Evolutionary conservation across 35 echinoderm and acorn worm species (phyloP).

Genomic region (Ptychodera flava): DNA sequence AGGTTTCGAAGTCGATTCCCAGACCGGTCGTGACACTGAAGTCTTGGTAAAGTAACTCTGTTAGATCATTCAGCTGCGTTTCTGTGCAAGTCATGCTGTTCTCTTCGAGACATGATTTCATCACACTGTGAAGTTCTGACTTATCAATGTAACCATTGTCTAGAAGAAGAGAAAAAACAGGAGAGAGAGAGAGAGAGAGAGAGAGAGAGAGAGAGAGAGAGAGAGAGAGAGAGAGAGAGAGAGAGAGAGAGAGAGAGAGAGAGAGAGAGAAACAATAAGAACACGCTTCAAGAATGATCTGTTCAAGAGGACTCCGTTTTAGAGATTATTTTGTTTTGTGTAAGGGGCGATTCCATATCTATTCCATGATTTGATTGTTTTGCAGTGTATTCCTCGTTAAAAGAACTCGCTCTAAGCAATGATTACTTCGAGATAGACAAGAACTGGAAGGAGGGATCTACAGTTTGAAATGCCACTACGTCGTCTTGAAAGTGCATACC

Average conservation of each 20-base stretch:
- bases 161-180: constrained; percentile 5
- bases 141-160: constrained; percentile 86
- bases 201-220: neutral
- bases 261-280: neutral
- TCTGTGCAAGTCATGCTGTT: constrained; percentile 73
- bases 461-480: no score
- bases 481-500: no score
- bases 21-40: constrained; percentile 54
- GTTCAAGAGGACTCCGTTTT: no score
- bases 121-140: constrained; percentile 68
- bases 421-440: no score
- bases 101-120: constrained; percentile 70
- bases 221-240: neutral
- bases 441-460: no score
- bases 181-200: neutral
- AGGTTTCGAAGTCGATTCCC: constrained; percentile 68
- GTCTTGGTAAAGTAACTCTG: constrained; percentile 77
- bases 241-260: neutral
- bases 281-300: no score
- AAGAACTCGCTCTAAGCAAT: neutral
- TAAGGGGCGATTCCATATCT: no score
- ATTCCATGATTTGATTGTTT: neutral
- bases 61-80: constrained; percentile 60
- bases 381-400: neutral
- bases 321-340: neutral